Evolutionary conservation across 1,140 invertebrate genomes (phyloP).

Genomic region (Parasteatoda tepidariorum): DNA sequence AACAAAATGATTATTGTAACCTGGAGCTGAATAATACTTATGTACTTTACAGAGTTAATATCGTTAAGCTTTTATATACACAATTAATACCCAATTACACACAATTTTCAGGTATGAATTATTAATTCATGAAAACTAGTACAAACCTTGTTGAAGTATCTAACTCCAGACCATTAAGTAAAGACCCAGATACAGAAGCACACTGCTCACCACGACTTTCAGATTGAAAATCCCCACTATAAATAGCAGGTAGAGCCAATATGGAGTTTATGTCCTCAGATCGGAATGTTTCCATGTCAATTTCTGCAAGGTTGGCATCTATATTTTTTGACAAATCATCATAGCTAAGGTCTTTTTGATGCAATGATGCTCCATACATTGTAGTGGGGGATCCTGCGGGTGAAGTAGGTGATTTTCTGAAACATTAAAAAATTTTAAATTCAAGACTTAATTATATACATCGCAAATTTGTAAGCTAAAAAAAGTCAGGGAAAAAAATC

Average conservation of each 20-base stretch:
- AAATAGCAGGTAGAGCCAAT: constrained; percentile 70
- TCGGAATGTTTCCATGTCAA: constrained; percentile 92
- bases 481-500: not conserved
- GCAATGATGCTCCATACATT: constrained; percentile 9
- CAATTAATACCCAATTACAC: no score
- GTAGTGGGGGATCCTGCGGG: constrained; percentile 30
- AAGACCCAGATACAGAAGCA: constrained; percentile 82
- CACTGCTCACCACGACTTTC: constrained; percentile 79
- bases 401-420: constrained; percentile 37
- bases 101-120: no score
- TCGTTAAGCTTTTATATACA: no score
- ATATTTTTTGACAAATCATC: constrained; percentile 87
- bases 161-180: constrained; percentile 83
- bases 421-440: not conserved
- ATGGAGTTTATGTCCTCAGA: constrained; percentile 90
- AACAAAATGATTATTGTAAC: no score
- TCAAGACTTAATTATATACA: not conserved
- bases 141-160: constrained; percentile 75
- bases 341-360: constrained; percentile 74
- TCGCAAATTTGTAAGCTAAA: not conserved
- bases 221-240: constrained; percentile 70
- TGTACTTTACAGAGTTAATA: no score
- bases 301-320: constrained; percentile 92
- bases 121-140: no score
- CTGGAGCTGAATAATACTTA: no score